These are phyloP conservation scores for Cecidostiba fungosa DNA, from an alignment of 2,888 invertebrate genomes.

Conservation along the genomic window DNA sequence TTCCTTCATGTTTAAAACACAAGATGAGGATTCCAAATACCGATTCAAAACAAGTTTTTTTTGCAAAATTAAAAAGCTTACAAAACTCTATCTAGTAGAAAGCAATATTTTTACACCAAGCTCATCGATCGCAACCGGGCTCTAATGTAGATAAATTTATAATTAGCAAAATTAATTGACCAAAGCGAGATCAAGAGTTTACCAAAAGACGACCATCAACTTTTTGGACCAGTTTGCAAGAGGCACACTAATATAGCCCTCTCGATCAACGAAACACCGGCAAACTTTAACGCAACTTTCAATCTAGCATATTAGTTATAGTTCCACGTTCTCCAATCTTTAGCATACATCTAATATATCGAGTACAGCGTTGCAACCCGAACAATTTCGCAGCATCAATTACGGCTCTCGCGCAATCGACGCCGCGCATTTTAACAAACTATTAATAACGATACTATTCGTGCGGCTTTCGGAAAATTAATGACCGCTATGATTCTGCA, in stretches of 20 bases:
- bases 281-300: background rate
- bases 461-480: constrained; percentile 27
- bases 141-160: too few species aligned
- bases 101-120: too few species aligned
- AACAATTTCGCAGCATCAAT: constrained; percentile 36
- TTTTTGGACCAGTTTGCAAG: background rate
- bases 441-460: constrained; percentile 59
- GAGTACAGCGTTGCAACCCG: background rate
- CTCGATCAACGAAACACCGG: background rate
- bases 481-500: constrained; percentile 11
- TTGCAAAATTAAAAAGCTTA: too few species aligned
- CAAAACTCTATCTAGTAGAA: too few species aligned
- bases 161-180: too few species aligned
- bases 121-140: too few species aligned
- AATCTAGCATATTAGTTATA: background rate
- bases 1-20: too few species aligned
- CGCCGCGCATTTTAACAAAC: constrained; percentile 58
- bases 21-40: too few species aligned
- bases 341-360: background rate
- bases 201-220: background rate
- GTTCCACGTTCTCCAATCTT: background rate
- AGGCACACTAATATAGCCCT: too few species aligned
- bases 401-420: constrained; percentile 53
- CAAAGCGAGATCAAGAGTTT: too few species aligned
- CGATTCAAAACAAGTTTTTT: too few species aligned